Evolutionary conservation across 2,797 vertebrate species (phyloP).

Genomic region (Thamnophis elegans): DNA sequence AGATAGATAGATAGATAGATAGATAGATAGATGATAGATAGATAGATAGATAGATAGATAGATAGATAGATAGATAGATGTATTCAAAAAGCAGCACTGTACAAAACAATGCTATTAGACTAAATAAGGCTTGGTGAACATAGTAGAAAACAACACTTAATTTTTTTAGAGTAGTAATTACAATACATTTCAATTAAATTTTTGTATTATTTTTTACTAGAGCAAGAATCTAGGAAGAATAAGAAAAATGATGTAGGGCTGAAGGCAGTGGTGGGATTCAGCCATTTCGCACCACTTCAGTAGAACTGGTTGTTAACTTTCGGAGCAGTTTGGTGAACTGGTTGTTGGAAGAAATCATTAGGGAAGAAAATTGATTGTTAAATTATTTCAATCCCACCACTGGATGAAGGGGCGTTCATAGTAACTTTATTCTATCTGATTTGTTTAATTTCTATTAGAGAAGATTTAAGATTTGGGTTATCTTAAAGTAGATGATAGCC

Average conservation of each 20-base stretch:
- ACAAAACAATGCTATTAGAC: not conserved
- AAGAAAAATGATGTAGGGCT: not conserved
- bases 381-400: no score
- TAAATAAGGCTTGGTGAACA: not conserved
- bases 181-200: conserved; percentile 15
- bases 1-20: no score
- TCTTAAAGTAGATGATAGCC: not conserved
- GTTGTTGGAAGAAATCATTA: no score
- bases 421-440: not conserved
- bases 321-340: no score
- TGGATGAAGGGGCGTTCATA: not conserved
- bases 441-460: not conserved
- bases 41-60: not conserved
- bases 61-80: not conserved
- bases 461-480: not conserved
- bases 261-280: not conserved
- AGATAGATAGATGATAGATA: not conserved
- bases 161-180: not conserved
- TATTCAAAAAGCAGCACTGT: not conserved
- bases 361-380: no score
- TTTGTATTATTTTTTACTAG: not conserved
- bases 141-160: not conserved
- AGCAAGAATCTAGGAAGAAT: not conserved
- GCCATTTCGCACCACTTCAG: no score
- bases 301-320: no score